These are phyloP conservation scores for Parelbella ahira DNA, from an alignment of 2,888 invertebrate genomes.

Conservation along the genomic window DNA sequence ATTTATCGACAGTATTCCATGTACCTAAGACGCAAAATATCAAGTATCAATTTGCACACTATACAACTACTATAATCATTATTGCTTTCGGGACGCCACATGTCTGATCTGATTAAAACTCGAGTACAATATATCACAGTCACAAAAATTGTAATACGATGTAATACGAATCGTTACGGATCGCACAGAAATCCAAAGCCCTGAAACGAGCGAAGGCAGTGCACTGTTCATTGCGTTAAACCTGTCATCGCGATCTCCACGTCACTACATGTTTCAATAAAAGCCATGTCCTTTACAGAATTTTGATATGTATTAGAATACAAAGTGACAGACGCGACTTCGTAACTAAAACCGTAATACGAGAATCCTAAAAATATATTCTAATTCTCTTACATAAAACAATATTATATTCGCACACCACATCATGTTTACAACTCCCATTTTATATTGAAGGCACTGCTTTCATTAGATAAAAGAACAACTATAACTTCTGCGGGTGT, in stretches of 20 bases:
- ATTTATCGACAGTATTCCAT: too few species aligned
- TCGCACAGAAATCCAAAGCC: too few species aligned
- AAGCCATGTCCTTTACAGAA: slow-evolving; percentile 22
- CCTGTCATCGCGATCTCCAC: slow-evolving; percentile 23
- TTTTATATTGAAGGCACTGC: slow-evolving; percentile 68
- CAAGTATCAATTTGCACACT: too few species aligned
- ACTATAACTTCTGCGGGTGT: slow-evolving; percentile 29
- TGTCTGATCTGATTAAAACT: too few species aligned
- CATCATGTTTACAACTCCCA: slow-evolving; percentile 44
- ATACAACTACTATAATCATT: too few species aligned
- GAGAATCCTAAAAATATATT: slow-evolving; percentile 20
- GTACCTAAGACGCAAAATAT: too few species aligned
- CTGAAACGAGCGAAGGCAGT: slow-evolving; percentile 28
- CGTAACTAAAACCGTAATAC: slow-evolving; percentile 12
- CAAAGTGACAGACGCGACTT: slow-evolving; percentile 28
- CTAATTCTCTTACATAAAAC: slow-evolving; percentile 28
- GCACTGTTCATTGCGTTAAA: slow-evolving; percentile 27
- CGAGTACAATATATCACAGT: too few species aligned
- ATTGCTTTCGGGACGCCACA: too few species aligned
- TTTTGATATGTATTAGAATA: slow-evolving; percentile 39
- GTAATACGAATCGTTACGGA: too few species aligned
- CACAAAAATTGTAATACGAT: too few species aligned
- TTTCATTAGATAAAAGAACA: slow-evolving; percentile 45
- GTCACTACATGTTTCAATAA: too few species aligned
- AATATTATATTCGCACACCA: slow-evolving; percentile 23